Conservation (phyloP, 1,140 invertebrate genomes). For the Monomorium pharaonis region DNA sequence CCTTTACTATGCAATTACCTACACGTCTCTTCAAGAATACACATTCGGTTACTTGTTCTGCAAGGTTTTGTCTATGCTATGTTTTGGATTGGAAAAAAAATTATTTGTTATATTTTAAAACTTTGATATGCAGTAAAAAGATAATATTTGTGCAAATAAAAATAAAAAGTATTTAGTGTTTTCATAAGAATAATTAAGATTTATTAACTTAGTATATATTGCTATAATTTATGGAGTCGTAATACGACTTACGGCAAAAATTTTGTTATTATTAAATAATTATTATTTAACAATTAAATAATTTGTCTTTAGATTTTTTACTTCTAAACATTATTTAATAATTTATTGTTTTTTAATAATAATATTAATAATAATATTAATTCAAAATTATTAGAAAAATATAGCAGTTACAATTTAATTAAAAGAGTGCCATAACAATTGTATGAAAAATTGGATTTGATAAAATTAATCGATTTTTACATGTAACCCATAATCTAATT, state of each 20-base stretch:
- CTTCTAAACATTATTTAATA: not conserved
- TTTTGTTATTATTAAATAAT: not conserved
- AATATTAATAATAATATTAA: not conserved
- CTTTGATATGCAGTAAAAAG: not conserved
- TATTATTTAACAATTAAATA: not conserved
- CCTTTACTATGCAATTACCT: conserved; percentile 53
- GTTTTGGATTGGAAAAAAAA: not conserved
- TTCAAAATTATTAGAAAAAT: not conserved
- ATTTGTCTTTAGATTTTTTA: not conserved
- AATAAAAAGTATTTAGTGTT: not conserved
- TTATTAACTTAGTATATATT: not conserved
- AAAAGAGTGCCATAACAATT: not conserved
- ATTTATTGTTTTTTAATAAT: not conserved
- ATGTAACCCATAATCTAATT: too few relatives aligned
- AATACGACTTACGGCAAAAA: not conserved
- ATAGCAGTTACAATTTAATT: not conserved
- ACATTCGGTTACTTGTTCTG: not conserved
- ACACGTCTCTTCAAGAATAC: conserved; percentile 35
- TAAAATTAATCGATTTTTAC: too few relatives aligned
- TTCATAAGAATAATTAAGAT: not conserved
- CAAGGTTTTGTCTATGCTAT: not conserved
- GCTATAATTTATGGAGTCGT: not conserved
- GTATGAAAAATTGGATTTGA: too few relatives aligned
- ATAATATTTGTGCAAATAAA: not conserved
- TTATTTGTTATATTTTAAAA: not conserved